Evolutionary conservation across 2,113 vertebrate species (phyloP).

Genomic region (Myocastor coypus): DNA sequence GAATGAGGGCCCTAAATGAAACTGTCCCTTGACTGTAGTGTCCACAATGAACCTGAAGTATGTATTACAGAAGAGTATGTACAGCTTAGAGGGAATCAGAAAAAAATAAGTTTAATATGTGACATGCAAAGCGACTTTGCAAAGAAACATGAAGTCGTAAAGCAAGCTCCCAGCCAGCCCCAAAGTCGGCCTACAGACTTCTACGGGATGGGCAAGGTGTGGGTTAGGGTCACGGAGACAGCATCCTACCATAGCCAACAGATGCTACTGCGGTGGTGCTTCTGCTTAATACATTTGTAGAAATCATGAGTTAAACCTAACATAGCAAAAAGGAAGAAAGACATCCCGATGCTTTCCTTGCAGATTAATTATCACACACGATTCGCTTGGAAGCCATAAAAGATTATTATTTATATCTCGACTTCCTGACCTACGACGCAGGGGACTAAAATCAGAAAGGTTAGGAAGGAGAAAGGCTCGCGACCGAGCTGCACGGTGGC

Average conservation of each 20-base stretch:
- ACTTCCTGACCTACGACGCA: background rate
- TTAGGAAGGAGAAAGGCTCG: too few species aligned
- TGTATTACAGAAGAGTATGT: background rate
- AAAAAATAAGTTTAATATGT: slow-evolving; percentile 6
- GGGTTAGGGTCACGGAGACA: fast-evolving
- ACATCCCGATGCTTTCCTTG: background rate
- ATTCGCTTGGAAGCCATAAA: background rate
- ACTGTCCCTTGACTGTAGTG: background rate
- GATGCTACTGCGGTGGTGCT: fast-evolving
- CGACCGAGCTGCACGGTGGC: fast-evolving
- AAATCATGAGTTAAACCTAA: background rate
- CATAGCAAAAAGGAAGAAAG: background rate
- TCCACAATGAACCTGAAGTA: background rate
- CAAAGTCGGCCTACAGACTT: background rate
- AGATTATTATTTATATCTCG: background rate
- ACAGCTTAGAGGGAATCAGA: background rate
- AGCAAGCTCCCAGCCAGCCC: background rate
- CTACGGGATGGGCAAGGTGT: fast-evolving
- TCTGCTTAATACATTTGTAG: background rate
- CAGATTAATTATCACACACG: background rate
- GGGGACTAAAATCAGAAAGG: background rate
- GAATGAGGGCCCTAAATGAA: background rate
- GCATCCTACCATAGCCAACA: fast-evolving
- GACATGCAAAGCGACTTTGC: slow-evolving; percentile 26
- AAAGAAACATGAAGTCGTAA: background rate